Evolutionary conservation across 2,113 vertebrate species (phyloP).

Genomic region (Danionella cerebrum): DNA sequence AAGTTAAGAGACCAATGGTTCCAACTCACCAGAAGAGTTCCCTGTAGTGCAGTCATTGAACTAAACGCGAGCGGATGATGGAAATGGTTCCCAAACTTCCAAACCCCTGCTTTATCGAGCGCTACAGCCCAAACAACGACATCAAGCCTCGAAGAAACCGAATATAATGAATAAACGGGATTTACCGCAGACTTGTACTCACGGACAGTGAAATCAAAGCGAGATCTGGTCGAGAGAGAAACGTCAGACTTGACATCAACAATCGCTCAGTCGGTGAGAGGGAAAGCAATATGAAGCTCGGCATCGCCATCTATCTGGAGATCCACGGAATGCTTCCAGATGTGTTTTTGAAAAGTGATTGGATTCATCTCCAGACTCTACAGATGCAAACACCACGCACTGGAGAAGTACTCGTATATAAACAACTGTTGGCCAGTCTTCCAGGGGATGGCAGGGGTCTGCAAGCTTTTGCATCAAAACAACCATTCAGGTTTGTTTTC

Average conservation of each 20-base stretch:
- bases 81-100: slow-evolving; percentile 3
- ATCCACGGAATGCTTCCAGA: neutral
- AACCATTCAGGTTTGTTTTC: no score
- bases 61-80: neutral
- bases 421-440: no score
- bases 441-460: no score
- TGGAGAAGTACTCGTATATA: no score
- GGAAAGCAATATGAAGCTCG: neutral
- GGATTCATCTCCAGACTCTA: no score
- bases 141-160: neutral
- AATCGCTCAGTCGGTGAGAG: neutral
- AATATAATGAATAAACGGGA: neutral
- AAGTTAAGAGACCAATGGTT: neutral
- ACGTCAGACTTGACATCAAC: neutral
- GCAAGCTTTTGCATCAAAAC: no score
- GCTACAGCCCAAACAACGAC: no score
- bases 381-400: no score
- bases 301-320: slow-evolving; percentile 3
- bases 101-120: neutral
- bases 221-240: neutral
- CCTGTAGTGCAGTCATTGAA: neutral
- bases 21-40: neutral
- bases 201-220: slow-evolving; percentile 8
- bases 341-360: no score
- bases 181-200: slow-evolving; percentile 5